Evolutionary conservation across 2,797 vertebrate genomes (phyloP), one percentile per base, ranked within the genome.

Genomic region (Mastacembelus armatus): DNA sequence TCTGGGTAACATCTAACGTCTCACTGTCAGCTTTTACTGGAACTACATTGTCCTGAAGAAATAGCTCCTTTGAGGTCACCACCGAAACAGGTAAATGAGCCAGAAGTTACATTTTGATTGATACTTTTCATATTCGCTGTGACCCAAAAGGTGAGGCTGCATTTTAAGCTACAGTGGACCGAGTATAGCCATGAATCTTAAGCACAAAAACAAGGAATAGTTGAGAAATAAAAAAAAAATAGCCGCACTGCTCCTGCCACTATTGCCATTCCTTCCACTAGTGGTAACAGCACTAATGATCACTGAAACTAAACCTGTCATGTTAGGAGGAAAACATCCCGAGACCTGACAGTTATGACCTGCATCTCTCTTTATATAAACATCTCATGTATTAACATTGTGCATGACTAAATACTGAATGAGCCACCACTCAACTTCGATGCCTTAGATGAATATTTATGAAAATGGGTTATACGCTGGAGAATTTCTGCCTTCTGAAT

Each of bases 391-490:
- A 54, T 78, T 57, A 66, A 71, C 49, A 69, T 15, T 42, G 44
- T 60, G 59, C 66, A 67, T 58, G 62, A 71, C 72, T 78, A 74
- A 83, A 78, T 43, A 78, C 43, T 39, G 69, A 82, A 64, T 62
- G 62, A 77, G 80, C 62, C 60, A 45, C 72, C 78, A 59, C 71
- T 84, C 66, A 66, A 70, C 58, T 36, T 26, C 12, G 38, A 66
- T 18, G 35, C 65, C 52, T 74, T 32, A 2, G 50, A 82, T 86
- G 66, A 88, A 87, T 87, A 85, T 84, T 85, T 61, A 86, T 86
- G 69, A 74, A 54, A 61, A 5, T 22, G 52, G 47, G 57, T 47
- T 40, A 27, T 43, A 65, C 29, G 15, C 68, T 42, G 74, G 76
- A 78, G 77, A 78, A 42, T 45, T 33, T 50, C 58, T 45, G 65